A percentile compares a stretch with the other conserved stretches of the same genome.
phyloP scores from a whole-genome alignment of 2,888 invertebrate species.

The Heterodera filipjevi region DNA sequence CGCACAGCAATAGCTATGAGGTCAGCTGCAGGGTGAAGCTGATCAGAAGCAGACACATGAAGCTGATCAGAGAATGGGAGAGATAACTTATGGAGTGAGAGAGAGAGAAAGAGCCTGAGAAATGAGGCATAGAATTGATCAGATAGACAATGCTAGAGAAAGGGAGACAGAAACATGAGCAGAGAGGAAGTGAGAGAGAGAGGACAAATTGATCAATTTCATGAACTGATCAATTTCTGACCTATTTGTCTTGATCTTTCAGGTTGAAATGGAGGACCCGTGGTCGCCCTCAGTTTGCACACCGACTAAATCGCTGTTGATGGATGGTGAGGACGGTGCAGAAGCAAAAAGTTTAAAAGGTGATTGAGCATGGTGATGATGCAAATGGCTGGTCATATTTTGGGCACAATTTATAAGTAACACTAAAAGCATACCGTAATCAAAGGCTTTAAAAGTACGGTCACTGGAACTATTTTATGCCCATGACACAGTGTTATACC shows the following conservation, averaged over 20 bases:
- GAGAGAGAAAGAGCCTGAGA: neutral
- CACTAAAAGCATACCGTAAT: too few relatives aligned
- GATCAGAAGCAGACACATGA: too few relatives aligned
- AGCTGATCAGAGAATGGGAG: neutral
- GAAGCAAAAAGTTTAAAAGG: neutral
- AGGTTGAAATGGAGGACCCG: slow-evolving; percentile 51
- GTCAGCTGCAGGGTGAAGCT: neutral
- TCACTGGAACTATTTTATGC: too few relatives aligned
- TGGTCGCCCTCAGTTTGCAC: slow-evolving; percentile 41
- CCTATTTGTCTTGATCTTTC: neutral
- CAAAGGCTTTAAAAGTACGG: neutral
- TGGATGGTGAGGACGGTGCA: neutral
- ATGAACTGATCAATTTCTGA: neutral
- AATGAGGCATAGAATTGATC: too few relatives aligned
- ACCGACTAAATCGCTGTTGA: neutral
- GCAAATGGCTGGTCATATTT: neutral
- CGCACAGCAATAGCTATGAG: slow-evolving; percentile 19
- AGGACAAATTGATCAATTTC: neutral
- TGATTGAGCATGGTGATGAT: too few relatives aligned
- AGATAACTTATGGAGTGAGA: neutral
- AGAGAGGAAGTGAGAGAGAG: neutral
- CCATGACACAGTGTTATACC: too few relatives aligned
- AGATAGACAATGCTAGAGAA: neutral
- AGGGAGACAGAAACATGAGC: neutral
- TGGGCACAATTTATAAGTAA: too few relatives aligned